Evolutionary conservation across 2,888 invertebrate genomes (phyloP).

Genomic region (Nemotelus nigrinus): DNA sequence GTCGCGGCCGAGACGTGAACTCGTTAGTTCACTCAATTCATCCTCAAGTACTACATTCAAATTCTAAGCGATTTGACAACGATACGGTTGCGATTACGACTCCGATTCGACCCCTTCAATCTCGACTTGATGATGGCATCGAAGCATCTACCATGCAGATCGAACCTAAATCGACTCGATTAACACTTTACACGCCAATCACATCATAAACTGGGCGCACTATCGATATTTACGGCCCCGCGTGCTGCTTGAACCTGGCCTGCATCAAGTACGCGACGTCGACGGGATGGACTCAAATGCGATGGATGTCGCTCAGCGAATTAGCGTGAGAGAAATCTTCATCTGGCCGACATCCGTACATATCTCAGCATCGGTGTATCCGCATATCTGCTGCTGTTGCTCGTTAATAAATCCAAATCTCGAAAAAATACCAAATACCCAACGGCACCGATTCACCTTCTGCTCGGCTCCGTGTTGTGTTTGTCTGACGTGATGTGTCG

Average conservation of each 20-base stretch:
- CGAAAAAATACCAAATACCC: neutral
- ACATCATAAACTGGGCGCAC: constrained; percentile 29
- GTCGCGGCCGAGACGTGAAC: constrained; percentile 26
- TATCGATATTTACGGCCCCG: constrained; percentile 11
- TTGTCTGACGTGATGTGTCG: neutral
- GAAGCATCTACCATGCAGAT: constrained; percentile 9
- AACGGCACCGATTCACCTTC: constrained; percentile 13
- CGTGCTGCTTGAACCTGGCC: neutral
- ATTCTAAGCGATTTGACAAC: constrained; percentile 24
- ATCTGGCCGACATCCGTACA: neutral
- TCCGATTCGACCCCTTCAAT: neutral
- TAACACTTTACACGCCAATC: constrained; percentile 37
- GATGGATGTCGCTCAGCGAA: neutral
- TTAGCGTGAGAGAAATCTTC: constrained; percentile 5
- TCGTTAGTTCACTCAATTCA: constrained; percentile 14
- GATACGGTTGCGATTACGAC: constrained; percentile 10
- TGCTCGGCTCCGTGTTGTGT: neutral
- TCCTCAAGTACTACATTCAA: neutral
- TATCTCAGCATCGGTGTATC: neutral
- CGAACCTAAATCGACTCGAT: neutral
- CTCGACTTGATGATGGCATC: neutral
- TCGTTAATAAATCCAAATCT: constrained; percentile 31
- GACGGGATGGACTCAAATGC: neutral
- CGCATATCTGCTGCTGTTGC: constrained; percentile 16
- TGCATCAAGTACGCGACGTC: neutral